These are phyloP conservation scores for Timandra comae DNA, from an alignment of 2,888 invertebrate genomes.

Conservation along the genomic window DNA sequence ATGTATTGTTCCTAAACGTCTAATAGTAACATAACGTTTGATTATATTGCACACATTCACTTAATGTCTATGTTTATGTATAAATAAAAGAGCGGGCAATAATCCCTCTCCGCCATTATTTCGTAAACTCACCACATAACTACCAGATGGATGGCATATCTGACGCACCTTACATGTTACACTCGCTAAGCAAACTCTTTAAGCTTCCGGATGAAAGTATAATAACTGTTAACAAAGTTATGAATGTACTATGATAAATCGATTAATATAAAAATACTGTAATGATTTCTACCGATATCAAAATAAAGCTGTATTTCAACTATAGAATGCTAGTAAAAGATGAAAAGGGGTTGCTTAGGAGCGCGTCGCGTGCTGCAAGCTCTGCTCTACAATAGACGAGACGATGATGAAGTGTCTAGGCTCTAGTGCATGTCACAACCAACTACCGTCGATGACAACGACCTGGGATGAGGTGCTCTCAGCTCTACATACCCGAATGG, in stretches of 20 bases:
- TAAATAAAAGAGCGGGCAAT: conserved; percentile 63
- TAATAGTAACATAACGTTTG: conserved; percentile 48
- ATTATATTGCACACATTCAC: conserved; percentile 72
- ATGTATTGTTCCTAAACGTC: conserved; percentile 48
- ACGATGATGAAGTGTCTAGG: conserved; percentile 22
- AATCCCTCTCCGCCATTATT: conserved; percentile 77
- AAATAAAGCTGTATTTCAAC: too few species aligned
- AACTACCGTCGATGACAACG: conserved; percentile 19
- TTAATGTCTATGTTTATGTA: conserved; percentile 48
- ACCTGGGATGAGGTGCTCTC: conserved; percentile 13
- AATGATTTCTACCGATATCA: conserved; percentile 7
- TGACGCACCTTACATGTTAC: conserved; percentile 51
- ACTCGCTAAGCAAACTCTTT: conserved; percentile 65
- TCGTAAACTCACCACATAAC: conserved; percentile 73
- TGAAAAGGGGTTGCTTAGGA: conserved; percentile 53
- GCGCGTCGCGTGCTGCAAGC: conserved; percentile 59
- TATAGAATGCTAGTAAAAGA: conserved; percentile 13
- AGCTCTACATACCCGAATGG: too few species aligned
- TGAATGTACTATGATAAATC: too few species aligned
- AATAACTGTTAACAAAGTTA: too few species aligned
- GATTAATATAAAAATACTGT: too few species aligned
- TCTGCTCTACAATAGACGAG: conserved; percentile 32
- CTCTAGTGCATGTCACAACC: conserved; percentile 31
- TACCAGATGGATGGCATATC: conserved; percentile 70
- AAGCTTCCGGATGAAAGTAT: conserved; percentile 18